These are phyloP conservation scores for Selene dorsalis DNA, from an alignment of 2,797 vertebrate genomes.

Conservation along the genomic window DNA sequence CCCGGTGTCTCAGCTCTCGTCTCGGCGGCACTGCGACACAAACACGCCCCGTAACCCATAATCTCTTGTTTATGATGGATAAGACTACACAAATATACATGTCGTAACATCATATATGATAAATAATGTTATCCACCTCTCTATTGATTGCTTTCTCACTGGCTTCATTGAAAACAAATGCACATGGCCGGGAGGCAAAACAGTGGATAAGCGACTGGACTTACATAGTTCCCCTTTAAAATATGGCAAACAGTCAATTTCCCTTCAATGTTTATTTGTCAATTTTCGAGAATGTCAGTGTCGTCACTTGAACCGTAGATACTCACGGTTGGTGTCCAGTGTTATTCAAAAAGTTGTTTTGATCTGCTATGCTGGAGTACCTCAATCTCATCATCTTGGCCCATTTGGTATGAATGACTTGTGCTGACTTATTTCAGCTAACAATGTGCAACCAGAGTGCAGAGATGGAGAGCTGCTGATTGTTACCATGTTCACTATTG, in stretches of 20 bases:
- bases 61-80: too few relatives aligned
- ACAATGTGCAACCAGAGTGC: slow-evolving; percentile 48
- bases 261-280: slow-evolving; percentile 17
- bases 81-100: too few relatives aligned
- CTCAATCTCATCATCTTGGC: slow-evolving; percentile 29
- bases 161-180: too few relatives aligned
- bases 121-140: too few relatives aligned
- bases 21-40: too few relatives aligned
- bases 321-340: not conserved
- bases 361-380: not conserved
- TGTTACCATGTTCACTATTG: slow-evolving; percentile 62
- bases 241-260: slow-evolving; percentile 25
- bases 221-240: too few relatives aligned
- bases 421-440: slow-evolving; percentile 48
- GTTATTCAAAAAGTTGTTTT: slow-evolving; percentile 3
- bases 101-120: too few relatives aligned
- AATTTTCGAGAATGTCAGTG: slow-evolving; percentile 1
- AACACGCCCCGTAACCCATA: too few relatives aligned
- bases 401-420: slow-evolving; percentile 30
- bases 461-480: slow-evolving; percentile 49
- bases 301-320: not conserved
- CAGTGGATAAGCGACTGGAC: too few relatives aligned
- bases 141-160: too few relatives aligned
- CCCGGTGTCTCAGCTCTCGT: too few relatives aligned
- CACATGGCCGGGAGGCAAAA: too few relatives aligned